Conservation (phyloP, 2,888 invertebrate genomes). For the Chrysotoxum bicinctum region DNA sequence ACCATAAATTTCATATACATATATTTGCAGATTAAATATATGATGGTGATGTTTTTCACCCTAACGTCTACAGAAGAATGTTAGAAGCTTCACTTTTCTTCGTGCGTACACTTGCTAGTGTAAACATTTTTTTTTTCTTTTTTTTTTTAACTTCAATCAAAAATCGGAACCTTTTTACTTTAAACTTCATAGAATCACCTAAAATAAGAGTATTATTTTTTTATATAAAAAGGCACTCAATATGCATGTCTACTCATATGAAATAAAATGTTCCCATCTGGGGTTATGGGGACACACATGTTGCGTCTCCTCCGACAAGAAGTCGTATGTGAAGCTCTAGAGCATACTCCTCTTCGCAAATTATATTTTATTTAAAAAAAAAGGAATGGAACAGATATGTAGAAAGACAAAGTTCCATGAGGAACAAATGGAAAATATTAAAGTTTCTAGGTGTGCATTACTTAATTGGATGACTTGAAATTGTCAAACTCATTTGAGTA, state of each 20-base stretch:
- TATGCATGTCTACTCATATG: not conserved
- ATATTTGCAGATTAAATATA: no score
- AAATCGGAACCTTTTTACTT: no score
- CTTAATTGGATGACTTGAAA: conserved; percentile 49
- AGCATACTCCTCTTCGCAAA: not conserved
- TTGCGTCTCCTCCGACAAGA: not conserved
- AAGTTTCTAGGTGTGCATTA: conserved; percentile 29
- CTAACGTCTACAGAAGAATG: no score
- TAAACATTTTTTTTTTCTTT: no score
- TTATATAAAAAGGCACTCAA: not conserved
- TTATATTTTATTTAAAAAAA: not conserved
- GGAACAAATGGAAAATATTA: not conserved
- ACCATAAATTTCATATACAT: no score
- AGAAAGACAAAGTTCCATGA: conserved; percentile 14
- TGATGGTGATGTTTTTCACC: no score
- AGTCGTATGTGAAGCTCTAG: not conserved
- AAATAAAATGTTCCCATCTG: not conserved
- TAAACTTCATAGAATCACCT: no score
- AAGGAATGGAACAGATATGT: not conserved
- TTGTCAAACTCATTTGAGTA: conserved; percentile 50
- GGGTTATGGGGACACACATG: not conserved
- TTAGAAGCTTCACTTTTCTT: no score
- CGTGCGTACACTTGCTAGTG: no score
- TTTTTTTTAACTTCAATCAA: no score
- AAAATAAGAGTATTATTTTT: not conserved